These are phyloP conservation scores for Drosophila pachea DNA, from an alignment of 1,140 invertebrate genomes.

Conservation along the genomic window DNA sequence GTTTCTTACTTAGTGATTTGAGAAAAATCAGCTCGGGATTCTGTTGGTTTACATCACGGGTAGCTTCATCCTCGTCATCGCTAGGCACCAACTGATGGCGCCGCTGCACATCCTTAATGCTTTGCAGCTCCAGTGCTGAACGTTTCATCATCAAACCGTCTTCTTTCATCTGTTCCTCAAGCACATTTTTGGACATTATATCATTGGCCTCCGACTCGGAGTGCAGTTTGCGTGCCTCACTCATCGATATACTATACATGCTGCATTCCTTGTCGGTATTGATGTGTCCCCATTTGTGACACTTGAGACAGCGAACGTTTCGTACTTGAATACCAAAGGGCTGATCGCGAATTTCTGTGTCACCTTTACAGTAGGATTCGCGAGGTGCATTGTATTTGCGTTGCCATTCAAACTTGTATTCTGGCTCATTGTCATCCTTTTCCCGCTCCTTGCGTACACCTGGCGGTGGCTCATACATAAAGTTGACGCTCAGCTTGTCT, in stretches of 20 bases:
- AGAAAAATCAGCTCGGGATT: slow-evolving; percentile 82
- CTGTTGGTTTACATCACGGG: slow-evolving; percentile 74
- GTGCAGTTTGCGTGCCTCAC: slow-evolving; percentile 82
- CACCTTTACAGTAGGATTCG: slow-evolving; percentile 97
- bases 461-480: slow-evolving; percentile 99
- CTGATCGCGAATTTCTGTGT: slow-evolving; percentile 97
- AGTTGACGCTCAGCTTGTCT: slow-evolving; percentile 98
- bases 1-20: slow-evolving; percentile 90
- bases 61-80: slow-evolving; percentile 82
- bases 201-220: slow-evolving; percentile 81
- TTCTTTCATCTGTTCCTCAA: slow-evolving; percentile 94
- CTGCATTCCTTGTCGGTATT: slow-evolving; percentile 98
- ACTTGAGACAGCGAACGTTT: slow-evolving; percentile 99
- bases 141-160: slow-evolving; percentile 93
- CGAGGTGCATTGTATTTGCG: slow-evolving; percentile 98
- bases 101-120: slow-evolving; percentile 60
- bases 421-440: slow-evolving; percentile 95
- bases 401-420: slow-evolving; percentile 99
- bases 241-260: slow-evolving; percentile 91
- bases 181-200: slow-evolving; percentile 83
- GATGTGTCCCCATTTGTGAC: slow-evolving; percentile 99
- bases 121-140: slow-evolving; percentile 81
- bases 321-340: slow-evolving; percentile 99
- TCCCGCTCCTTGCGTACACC: slow-evolving; percentile 94
- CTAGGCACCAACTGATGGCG: slow-evolving; percentile 79